Evolutionary conservation across 2,888 invertebrate species (phyloP), one percentile per base, ranked within the genome.

Genomic region (Acleris literana): DNA sequence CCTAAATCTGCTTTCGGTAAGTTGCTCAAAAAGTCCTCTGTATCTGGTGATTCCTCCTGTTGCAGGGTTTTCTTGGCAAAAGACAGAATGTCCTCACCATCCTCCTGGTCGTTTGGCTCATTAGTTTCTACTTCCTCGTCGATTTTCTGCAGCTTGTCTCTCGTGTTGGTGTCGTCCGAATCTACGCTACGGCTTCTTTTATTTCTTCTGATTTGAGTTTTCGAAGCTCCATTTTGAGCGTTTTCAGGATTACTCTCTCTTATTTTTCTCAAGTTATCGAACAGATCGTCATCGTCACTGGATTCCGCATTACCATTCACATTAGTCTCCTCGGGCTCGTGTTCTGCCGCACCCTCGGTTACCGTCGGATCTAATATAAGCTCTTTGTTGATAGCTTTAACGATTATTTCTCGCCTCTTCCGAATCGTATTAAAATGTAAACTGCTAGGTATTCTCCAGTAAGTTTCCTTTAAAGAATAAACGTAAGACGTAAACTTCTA

Each of bases 361-460:
- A 65, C 49, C 5, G 69, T 49, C 6, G 75, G 69, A 22, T 87
- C 85, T 52, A 88, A 71, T 57, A 89, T 83, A 62, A 93, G 84
- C 70, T 88, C 92, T 71, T 93, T 93, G 69, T 93, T 91, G 48
- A 95, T 79, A 1, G 94, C 94, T 79, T 93, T 92, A 61, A 90
- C 86, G 69, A 95, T 91, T 59, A 94, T 86, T 74, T 93, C 91
- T 60, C 93, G 90, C 22, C 94, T 90, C 76, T 93, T 93, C 70
- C 93, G 90, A 63, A 95, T 91, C n/a, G 92, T 93, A 25, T 91
- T 84, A 52, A 88, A 84, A 65, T 90, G 88, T 61, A 96, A 89
- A 75, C 92, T 90, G 64, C 94, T 94, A 0, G 98, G 97, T 77
- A 98, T 96, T 74, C 97, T 94, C 98, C 98, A 98, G 84, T 97